These are phyloP conservation scores for Mimachlamys varia DNA, from an alignment of 2,888 invertebrate genomes.

Conservation along the genomic window DNA sequence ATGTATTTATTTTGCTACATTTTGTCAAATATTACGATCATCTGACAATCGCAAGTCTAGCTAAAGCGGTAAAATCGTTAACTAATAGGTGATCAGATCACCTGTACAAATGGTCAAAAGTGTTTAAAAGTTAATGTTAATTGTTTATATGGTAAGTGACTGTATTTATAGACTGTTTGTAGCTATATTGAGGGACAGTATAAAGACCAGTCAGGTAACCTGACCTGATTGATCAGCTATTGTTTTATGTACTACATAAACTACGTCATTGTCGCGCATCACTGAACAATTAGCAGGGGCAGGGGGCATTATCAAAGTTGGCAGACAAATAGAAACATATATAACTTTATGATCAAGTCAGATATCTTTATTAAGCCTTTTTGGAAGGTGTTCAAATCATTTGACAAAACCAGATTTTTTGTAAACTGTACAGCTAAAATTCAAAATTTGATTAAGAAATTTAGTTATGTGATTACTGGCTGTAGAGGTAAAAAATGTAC, in stretches of 20 bases:
- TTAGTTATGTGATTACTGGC: background rate
- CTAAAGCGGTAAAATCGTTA: too few species aligned
- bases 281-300: background rate
- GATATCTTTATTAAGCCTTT: background rate
- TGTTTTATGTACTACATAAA: background rate
- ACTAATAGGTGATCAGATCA: too few species aligned
- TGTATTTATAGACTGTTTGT: background rate
- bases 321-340: background rate
- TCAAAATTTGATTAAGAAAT: background rate
- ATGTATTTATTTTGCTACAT: too few species aligned
- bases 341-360: background rate
- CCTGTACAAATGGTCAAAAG: background rate
- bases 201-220: background rate
- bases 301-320: slow-evolving; percentile 18
- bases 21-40: too few species aligned
- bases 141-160: background rate
- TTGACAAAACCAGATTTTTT: background rate
- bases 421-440: background rate
- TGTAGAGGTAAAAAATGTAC: background rate
- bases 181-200: background rate
- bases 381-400: slow-evolving; percentile 16
- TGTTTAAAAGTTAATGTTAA: background rate
- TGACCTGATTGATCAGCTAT: background rate
- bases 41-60: too few species aligned
- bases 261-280: background rate